A percentile compares a stretch with the other conserved stretches of the same genome.
phyloP scores from a whole-genome alignment of 1,140 invertebrate genomes.

The Zophobas atratus region DNA sequence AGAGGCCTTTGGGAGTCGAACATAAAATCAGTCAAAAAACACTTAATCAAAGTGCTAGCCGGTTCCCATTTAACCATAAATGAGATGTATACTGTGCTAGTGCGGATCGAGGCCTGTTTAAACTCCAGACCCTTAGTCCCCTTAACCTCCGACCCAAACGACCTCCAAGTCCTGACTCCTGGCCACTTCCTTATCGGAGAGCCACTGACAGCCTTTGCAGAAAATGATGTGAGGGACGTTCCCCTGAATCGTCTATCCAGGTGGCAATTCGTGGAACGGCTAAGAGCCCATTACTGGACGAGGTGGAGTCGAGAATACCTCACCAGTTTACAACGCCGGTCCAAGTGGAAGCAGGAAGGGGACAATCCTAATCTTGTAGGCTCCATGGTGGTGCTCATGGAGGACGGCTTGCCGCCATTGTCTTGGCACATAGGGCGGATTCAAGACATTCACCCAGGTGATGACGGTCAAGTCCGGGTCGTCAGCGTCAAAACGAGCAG shows the following conservation, averaged over 20 bases:
- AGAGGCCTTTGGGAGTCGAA: constrained; percentile 14
- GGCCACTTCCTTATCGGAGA: constrained; percentile 66
- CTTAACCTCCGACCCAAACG: constrained; percentile 57
- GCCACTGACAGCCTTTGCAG: constrained; percentile 55
- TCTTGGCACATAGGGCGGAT: no score
- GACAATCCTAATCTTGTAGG: no score
- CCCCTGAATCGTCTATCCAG: constrained; percentile 58
- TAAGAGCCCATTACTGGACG: constrained; percentile 61
- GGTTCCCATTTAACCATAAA: constrained; percentile 57
- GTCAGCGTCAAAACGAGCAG: no score
- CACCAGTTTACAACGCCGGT: constrained; percentile 44
- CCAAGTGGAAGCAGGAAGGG: constrained; percentile 24
- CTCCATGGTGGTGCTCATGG: no score
- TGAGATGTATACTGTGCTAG: constrained; percentile 58
- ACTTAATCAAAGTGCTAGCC: constrained; percentile 51
- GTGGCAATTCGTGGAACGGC: constrained; percentile 51
- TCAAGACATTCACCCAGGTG: no score
- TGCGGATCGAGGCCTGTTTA: constrained; percentile 58
- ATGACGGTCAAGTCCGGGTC: no score
- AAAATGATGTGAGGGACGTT: constrained; percentile 24
- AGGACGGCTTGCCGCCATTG: no score
- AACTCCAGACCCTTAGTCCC: constrained; percentile 63
- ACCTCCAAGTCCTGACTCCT: constrained; percentile 60
- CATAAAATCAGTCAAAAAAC: constrained; percentile 26
- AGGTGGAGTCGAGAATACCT: constrained; percentile 63